Evolutionary conservation across 1,140 invertebrate species (phyloP).

Genomic region (Mylabris phalerata): DNA sequence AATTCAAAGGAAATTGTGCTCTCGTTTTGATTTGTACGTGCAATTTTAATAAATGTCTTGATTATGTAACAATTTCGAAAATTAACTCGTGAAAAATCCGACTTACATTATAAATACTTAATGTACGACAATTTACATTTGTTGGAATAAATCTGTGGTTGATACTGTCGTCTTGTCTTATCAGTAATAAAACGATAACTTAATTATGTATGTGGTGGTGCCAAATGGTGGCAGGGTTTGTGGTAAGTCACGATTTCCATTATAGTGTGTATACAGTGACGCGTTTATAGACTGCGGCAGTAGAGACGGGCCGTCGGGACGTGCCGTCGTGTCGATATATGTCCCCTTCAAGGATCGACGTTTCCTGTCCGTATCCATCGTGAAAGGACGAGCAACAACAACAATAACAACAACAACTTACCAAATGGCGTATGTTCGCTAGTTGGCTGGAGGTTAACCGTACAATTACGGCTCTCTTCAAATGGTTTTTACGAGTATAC

Average conservation of each 20-base stretch:
- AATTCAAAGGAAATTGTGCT: too few species aligned
- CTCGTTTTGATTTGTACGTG: too few species aligned
- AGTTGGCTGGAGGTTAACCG: conserved; percentile 5
- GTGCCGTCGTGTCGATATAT: conserved; percentile 8
- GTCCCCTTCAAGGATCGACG: neutral
- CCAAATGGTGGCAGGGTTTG: conserved; percentile 17
- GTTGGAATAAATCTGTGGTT: conserved; percentile 2
- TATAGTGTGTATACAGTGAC: conserved; percentile 20
- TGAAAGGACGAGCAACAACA: too few species aligned
- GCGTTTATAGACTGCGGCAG: conserved; percentile 10
- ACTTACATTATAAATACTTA: too few species aligned
- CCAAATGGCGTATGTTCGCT: conserved; percentile 11
- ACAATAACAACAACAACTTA: neutral
- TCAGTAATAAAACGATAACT: conserved; percentile 11
- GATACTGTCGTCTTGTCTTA: conserved; percentile 9
- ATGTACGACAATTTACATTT: too few species aligned
- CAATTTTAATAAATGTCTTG: too few species aligned
- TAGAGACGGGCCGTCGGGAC: conserved; percentile 13
- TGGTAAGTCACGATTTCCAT: conserved; percentile 26
- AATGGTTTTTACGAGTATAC: conserved; percentile 17
- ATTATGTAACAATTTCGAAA: too few species aligned
- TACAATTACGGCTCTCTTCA: conserved; percentile 15
- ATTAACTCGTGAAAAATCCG: too few species aligned
- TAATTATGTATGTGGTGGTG: conserved; percentile 10
- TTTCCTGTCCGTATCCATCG: too few species aligned